Evolutionary conservation across 1,140 invertebrate species (phyloP).

Genomic region (Odontomachus brunneus): DNA sequence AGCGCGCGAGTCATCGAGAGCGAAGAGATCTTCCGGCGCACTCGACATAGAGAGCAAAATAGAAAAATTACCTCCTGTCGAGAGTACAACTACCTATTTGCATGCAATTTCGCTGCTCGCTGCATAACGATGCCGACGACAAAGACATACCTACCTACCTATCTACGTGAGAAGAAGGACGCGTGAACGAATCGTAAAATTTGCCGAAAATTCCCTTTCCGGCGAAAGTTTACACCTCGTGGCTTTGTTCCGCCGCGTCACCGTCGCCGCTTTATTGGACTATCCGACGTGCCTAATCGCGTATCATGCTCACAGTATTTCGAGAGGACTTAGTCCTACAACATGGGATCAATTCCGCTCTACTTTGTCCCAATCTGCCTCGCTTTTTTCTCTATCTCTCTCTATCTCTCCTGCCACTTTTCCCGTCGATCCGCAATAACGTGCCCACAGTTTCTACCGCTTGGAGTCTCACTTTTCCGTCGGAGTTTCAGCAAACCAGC

Average conservation of each 20-base stretch:
- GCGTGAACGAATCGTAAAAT: slow-evolving; percentile 5
- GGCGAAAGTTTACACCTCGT: background rate
- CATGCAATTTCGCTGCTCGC: slow-evolving; percentile 61
- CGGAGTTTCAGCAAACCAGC: slow-evolving; percentile 68
- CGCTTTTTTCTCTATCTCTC: background rate
- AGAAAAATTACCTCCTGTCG: background rate
- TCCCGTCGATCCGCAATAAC: slow-evolving; percentile 11
- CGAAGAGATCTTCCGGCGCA: background rate
- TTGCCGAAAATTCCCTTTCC: background rate
- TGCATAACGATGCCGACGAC: slow-evolving; percentile 24
- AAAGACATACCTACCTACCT: slow-evolving; percentile 50
- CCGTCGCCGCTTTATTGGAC: background rate
- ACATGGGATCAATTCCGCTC: slow-evolving; percentile 40
- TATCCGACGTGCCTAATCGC: slow-evolving; percentile 9
- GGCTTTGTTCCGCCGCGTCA: background rate
- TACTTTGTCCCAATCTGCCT: slow-evolving; percentile 42
- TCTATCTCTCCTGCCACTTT: slow-evolving; percentile 40
- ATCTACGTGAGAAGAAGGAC: background rate
- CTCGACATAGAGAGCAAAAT: background rate
- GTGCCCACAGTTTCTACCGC: slow-evolving; percentile 67
- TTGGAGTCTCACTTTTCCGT: slow-evolving; percentile 58
- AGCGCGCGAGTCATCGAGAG: background rate
- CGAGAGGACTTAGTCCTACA: slow-evolving; percentile 8
- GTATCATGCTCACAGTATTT: slow-evolving; percentile 1
- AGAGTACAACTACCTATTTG: slow-evolving; percentile 47